Evolutionary conservation across 2,888 invertebrate genomes (phyloP), one percentile per base, ranked within the genome.

Genomic region (Xanthia togata): DNA sequence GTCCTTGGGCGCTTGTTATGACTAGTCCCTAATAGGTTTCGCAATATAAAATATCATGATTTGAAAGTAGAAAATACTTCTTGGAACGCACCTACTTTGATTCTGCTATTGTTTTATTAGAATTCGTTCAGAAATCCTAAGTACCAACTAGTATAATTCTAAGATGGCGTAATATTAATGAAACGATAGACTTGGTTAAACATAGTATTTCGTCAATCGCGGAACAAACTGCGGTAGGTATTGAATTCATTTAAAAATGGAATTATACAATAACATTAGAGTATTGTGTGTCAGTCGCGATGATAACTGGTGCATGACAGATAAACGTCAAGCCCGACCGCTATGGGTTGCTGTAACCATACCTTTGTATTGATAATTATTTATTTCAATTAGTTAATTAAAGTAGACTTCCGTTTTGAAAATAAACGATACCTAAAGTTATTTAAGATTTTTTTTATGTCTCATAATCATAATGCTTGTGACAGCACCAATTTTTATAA

Each of bases 261-360:
- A 88, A 90, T 92, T 92, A 92, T 91, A 92, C 90, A 93, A 92
- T 87, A 83, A 78, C 88, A 75, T 85, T 86, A 87, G 78, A 82
- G 86, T 88, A 89, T 90, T 87, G 85, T 90, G 81, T 89, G 87
- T 88, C 89, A 89, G 80, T 88, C 87, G 82, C 79, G 82, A 88
- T 90, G 79, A 64, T 78, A 92, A 93, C 81, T 91, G 88, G 93
- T 87, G 93, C 93, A 83, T 91, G 89, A 92, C 91, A 73, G 73
- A 80, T 81, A 78, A 71, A 75, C 72, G 73, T 67, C 72, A 70
- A 73, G 68, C 62, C 17, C 59, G 41, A 64, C 44, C 44, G 59
- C 65, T 50, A 75, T 82, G 35, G 26, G 31, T 62, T 78, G 73
- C 23, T 69, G 72, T 70, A 81, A 75, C 70, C 41, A 68, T 53